Base-by-base conservation (phyloP, 2,888 invertebrate species). In the Microctonus hyperodae region DNA sequence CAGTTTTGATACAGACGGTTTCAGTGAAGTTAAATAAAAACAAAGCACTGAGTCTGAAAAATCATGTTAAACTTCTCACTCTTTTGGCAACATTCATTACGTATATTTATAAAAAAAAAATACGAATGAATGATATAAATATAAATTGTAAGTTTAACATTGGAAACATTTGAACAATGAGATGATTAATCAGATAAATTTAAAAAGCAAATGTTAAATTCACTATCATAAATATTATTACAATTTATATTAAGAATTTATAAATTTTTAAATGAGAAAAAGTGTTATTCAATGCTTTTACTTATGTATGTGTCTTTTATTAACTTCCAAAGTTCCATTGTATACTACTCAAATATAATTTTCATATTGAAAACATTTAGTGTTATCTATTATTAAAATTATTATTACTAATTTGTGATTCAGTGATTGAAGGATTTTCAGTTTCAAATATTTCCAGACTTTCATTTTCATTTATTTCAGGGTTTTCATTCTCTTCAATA, bases 311-410 rank as follows among this genome's bases (percentile, higher is more conserved):
- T 20, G 60, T 64, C 44, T 69, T 72, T 65, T 59, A 63, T 64
- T 68, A 20, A 70, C 65, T 72, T 69, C 53, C 63, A 69, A 59
- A 68, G 66, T 70, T 73, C 69, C 71, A 74, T 76, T 76, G 72
- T 74, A 76, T 67, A 70, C 61, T 65, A 72, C 70, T 72, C 70
- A 74, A 73, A 76, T 73, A 68, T 73, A 74, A 75, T 73, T 76
- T 76, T 75, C 71, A 65, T 74, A 76, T 73, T 73, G 74, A 76
- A 76, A 35, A 35, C 6, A 37, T 35, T 25, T 1, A 11, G 16
- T 33, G 22, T 48, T 64, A 4, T 25, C 7, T 20, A 44, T 20
- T 44, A 28, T 16, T n/a, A n/a, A n/a, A n/a, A n/a, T n/a, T n/a
- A 37, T 37, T 13, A 4, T 37, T 37, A 7, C n/a, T n/a, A 37